Evolutionary conservation across 2,888 invertebrate species (phyloP), one percentile per base, ranked within the genome.

Genomic region (Leptinotarsa tumamoca): DNA sequence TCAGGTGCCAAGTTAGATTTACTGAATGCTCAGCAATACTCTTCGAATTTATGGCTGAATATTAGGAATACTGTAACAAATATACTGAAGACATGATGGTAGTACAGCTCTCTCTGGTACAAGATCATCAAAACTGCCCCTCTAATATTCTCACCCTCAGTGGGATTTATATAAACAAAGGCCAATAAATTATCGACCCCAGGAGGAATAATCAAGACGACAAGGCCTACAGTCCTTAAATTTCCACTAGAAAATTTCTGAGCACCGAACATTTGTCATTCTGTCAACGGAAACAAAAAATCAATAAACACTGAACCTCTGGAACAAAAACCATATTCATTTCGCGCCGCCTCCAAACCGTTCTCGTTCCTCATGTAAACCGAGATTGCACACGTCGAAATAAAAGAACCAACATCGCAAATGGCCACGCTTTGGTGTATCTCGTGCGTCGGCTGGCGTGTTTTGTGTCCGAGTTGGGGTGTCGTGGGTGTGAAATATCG

Each of bases 401-500:
- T n/a, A 43, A 73, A 15, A 73, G 51, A 69, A 73, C 21, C 33
- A 68, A 58, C 27, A 73, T 17, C 61, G 14, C 23, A 52, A 66
- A 68, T 78, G 75, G 75, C 77, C 80, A 82, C 79, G 82, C 82
- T 82, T 83, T 79, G 83, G 80, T 81, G 82, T 85, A 84, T 83
- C 82, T 82, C 83, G 81, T 82, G 83, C 81, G 78, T 80, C 81
- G 79, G 80, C 80, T 84, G 84, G 83, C 84, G 78, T 82, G 82
- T 81, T 79, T 78, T 77, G 77, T 83, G 84, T 84, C 83, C 82
- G 75, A 75, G 75, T 49, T n/a, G 54, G 52, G 43, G 80, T 72
- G 74, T 82, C 81, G 84, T 83, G 84, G 85, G 84, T 81, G 85
- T 84, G 80, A 84, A 83, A 84, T 84, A 84, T 84, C 72, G 74